These are phyloP conservation scores for Meghimatium bilineatum DNA, from an alignment of 2,888 invertebrate genomes.

Conservation along the genomic window DNA sequence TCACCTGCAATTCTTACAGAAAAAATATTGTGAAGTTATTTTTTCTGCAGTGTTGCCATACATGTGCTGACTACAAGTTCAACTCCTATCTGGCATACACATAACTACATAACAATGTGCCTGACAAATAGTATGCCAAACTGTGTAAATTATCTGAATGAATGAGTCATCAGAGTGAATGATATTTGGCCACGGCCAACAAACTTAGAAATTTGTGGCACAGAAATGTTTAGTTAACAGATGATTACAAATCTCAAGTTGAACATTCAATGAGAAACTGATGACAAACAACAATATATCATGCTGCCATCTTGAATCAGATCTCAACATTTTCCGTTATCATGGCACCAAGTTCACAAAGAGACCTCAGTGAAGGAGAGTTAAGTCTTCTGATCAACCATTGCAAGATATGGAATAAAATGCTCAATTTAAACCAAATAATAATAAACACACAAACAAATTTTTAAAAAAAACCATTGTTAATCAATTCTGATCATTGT, in stretches of 20 bases:
- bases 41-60: no score
- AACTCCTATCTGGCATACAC: no score
- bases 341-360: neutral
- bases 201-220: no score
- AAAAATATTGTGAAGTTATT: no score
- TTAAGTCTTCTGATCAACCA: neutral
- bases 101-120: no score
- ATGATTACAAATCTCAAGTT: neutral
- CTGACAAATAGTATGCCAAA: no score
- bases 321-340: neutral
- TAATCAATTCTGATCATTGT: conserved; percentile 22
- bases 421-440: neutral
- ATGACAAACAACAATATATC: neutral
- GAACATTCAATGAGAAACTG: neutral
- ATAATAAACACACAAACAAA: neutral
- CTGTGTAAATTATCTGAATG: no score
- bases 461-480: conserved; percentile 31
- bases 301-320: conserved; percentile 1
- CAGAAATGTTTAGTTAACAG: neutral
- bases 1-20: no score
- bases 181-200: no score
- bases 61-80: no score
- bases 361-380: neutral
- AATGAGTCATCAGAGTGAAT: no score
- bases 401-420: conserved; percentile 1